Evolutionary conservation across 1,140 invertebrate genomes (phyloP).

Genomic region (Neocloeon triangulifer): DNA sequence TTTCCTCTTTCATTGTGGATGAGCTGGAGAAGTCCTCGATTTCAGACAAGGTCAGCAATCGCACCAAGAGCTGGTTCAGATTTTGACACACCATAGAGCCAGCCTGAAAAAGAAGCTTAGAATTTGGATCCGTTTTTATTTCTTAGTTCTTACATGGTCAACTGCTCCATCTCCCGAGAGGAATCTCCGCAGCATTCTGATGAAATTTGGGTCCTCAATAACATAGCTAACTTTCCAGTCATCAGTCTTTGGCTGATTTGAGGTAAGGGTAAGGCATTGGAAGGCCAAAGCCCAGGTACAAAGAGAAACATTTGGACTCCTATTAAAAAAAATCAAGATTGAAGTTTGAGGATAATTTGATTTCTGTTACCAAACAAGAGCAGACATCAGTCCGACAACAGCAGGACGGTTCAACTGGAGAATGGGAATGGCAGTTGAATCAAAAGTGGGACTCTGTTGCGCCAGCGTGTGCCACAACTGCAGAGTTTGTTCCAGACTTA

Average conservation of each 20-base stretch:
- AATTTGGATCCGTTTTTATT: neutral
- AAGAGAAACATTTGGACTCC: conserved; percentile 38
- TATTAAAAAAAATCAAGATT: conserved; percentile 11
- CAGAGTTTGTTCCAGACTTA: conserved; percentile 50
- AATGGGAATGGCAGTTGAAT: conserved; percentile 38
- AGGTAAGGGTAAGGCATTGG: conserved; percentile 25
- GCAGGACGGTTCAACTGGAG: conserved; percentile 45
- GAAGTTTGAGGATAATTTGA: conserved; percentile 2
- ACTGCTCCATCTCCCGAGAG: conserved; percentile 37
- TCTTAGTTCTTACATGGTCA: conserved; percentile 16
- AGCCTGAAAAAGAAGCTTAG: conserved; percentile 27
- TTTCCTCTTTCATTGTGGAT: conserved; percentile 28
- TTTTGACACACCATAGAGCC: conserved; percentile 54
- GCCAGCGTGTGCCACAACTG: conserved; percentile 68
- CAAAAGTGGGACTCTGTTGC: conserved; percentile 16
- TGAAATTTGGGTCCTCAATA: conserved; percentile 40
- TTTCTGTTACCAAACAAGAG: conserved; percentile 26
- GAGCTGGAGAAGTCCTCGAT: conserved; percentile 27
- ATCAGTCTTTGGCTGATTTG: conserved; percentile 10
- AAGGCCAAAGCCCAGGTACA: conserved; percentile 51
- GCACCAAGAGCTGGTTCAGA: conserved; percentile 43
- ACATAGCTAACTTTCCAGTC: conserved; percentile 20
- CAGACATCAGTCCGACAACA: conserved; percentile 42
- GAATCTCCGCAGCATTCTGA: conserved; percentile 45
- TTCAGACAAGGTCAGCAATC: conserved; percentile 44